Conservation (phyloP, 2,113 vertebrate species). For the Centrocercus urophasianus region DNA sequence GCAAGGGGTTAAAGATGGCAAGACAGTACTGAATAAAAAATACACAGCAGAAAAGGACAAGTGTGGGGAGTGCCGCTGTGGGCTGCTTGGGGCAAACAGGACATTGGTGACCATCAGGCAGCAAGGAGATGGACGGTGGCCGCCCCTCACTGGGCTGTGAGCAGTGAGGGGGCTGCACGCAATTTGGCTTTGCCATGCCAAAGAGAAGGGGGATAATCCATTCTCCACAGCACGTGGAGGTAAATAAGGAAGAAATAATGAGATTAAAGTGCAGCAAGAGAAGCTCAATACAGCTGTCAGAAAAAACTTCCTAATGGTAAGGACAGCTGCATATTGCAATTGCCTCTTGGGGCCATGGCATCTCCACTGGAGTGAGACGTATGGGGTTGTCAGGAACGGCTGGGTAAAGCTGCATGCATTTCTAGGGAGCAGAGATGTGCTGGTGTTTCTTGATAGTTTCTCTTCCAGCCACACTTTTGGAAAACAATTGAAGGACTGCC, state of each 20-base stretch:
- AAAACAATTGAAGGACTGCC: neutral
- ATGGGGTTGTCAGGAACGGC: neutral
- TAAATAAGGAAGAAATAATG: neutral
- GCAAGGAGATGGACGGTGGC: neutral
- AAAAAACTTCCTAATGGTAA: neutral
- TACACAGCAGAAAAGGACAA: neutral
- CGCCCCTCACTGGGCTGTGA: neutral
- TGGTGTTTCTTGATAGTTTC: neutral
- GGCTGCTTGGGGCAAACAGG: neutral
- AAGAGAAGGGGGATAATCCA: neutral
- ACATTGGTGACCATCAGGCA: neutral
- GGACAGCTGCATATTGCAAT: neutral
- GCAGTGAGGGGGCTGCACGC: rapidly evolving
- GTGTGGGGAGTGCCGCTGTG: neutral
- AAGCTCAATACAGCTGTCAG: neutral
- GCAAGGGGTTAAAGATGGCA: neutral
- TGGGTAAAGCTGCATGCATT: neutral
- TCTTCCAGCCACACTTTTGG: neutral
- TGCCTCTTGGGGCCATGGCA: neutral
- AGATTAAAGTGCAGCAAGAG: neutral
- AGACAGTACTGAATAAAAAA: neutral
- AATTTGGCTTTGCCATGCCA: neutral
- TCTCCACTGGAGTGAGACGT: neutral
- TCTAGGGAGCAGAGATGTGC: neutral
- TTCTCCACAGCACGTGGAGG: neutral